Evolutionary conservation across 92 coral and sea anemone genomes (phyloP).

Genomic region (Umimayanthus chanpuru): DNA sequence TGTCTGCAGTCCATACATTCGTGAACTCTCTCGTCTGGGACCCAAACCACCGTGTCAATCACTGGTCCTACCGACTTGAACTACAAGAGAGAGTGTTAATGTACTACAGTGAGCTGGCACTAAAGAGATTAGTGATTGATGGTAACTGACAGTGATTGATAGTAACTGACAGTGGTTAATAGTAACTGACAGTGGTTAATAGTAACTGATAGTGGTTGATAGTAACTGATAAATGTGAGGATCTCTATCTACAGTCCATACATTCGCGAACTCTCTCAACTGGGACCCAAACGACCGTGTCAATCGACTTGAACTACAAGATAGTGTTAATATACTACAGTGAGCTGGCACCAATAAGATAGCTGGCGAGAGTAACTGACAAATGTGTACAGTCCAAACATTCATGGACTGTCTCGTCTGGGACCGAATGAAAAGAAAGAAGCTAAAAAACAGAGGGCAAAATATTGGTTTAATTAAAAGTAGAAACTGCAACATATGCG

Average conservation of each 20-base stretch:
- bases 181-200: neutral
- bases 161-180: neutral
- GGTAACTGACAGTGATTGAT: neutral
- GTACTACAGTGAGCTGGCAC: too few relatives aligned
- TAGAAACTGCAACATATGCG: neutral
- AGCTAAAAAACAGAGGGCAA: neutral
- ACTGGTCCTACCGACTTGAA: conserved; percentile 21
- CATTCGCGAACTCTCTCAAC: conserved; percentile 95
- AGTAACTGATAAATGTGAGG: conserved; percentile 69
- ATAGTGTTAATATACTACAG: neutral
- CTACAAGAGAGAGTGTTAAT: neutral
- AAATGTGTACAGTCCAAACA: conserved; percentile 93
- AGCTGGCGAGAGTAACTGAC: too few relatives aligned
- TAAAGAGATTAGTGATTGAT: neutral
- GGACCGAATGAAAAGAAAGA: conserved; percentile 73
- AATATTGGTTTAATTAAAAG: too few relatives aligned
- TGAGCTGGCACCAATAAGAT: neutral
- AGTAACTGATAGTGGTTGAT: too few relatives aligned
- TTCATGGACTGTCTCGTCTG: conserved; percentile 91
- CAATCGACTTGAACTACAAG: conserved; percentile 29
- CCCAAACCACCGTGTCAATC: conserved; percentile 69
- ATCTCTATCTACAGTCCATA: conserved; percentile 87
- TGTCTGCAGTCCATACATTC: conserved; percentile 95
- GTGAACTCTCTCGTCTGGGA: conserved; percentile 92
- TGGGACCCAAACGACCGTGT: conserved; percentile 81